Evolutionary conservation across 2,888 invertebrate genomes (phyloP), one percentile per base, ranked within the genome.

Genomic region (Rotaria sp.): DNA sequence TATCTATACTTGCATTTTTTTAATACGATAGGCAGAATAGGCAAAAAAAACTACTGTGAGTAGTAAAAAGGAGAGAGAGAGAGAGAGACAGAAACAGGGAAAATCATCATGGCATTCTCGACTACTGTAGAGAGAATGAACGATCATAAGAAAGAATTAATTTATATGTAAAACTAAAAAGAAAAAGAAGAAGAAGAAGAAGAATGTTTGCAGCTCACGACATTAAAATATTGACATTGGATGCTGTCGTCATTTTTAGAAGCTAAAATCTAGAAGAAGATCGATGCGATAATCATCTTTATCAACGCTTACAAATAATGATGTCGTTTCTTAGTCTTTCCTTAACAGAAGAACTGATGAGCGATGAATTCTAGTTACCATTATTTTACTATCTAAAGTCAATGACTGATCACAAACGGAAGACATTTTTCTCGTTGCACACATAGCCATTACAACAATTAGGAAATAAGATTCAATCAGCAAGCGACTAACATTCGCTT

Each of bases 1-100:
- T 67, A 67, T 67, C 67, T 67, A 67, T 67, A 67, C 67, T 67
- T 35, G 67, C 67, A 67, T 67, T 67, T 67, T 67, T 67, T 67
- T 67, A 67, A 67, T 67, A 67, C 35, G 67, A 67, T 67, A 67
- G 67, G 30, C 67, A 67, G 67, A 67, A 67, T 35, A 30, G 35
- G 67, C 67, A 67, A 67, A 67, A 57, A 67, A 67, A 67, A 30
- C 67, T 67, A 67, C 67, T 35, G 35, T 67, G 67, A 35, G 7
- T 67, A 59, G 57, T 59, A 67, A 67, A 67, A 67, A 67, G 7
- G 30, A 35, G 67, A 38, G 67, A 35, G 67, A 67, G 67, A 67
- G 67, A 67, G 35, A 67, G 57, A 55, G 5, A 26, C 38, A 35
- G 67, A 35, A 67, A 67, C 2, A 26, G 35, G 67, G 67, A 35